Evolutionary conservation across 2,113 vertebrate species (phyloP).

Genomic region (Oenanthe oenanthe): DNA sequence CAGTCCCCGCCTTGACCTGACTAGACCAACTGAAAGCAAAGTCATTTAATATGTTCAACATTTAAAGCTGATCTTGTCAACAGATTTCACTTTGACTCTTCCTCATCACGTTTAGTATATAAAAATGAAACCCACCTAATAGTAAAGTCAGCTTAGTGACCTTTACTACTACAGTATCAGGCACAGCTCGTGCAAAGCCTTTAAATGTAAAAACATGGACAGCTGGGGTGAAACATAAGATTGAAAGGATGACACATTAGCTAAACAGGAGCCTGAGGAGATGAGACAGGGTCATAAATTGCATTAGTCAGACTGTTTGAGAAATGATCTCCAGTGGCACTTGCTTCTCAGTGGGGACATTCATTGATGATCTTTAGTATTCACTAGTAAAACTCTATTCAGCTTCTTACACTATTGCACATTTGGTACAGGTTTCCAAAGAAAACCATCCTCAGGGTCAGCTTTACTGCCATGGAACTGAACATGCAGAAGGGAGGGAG

Average conservation of each 20-base stretch:
- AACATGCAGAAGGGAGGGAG: fast-evolving
- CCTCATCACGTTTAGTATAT: constrained; percentile 24
- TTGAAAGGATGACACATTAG: constrained; percentile 62
- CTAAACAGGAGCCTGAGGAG: constrained; percentile 59
- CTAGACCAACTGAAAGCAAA: neutral
- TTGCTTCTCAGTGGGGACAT: neutral
- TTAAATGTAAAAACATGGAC: constrained; percentile 69
- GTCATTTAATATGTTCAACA: neutral
- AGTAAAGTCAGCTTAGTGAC: constrained; percentile 61
- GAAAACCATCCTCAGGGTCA: neutral
- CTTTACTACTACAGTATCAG: constrained; percentile 52
- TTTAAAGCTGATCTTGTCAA: constrained; percentile 25
- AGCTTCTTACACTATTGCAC: neutral
- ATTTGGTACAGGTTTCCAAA: neutral
- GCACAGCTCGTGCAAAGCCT: constrained; percentile 54
- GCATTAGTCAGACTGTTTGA: constrained; percentile 49
- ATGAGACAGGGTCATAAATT: constrained; percentile 55
- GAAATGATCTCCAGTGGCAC: constrained; percentile 16
- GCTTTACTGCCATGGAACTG: neutral
- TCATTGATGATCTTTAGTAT: neutral
- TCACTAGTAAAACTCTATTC: neutral
- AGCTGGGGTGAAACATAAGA: constrained; percentile 75
- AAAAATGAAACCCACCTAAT: constrained; percentile 49
- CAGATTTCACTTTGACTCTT: constrained; percentile 13
- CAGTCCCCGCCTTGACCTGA: neutral